phyloP scores from a whole-genome alignment of 2,888 invertebrate species.

The Oscheius myriophilus region DNA sequence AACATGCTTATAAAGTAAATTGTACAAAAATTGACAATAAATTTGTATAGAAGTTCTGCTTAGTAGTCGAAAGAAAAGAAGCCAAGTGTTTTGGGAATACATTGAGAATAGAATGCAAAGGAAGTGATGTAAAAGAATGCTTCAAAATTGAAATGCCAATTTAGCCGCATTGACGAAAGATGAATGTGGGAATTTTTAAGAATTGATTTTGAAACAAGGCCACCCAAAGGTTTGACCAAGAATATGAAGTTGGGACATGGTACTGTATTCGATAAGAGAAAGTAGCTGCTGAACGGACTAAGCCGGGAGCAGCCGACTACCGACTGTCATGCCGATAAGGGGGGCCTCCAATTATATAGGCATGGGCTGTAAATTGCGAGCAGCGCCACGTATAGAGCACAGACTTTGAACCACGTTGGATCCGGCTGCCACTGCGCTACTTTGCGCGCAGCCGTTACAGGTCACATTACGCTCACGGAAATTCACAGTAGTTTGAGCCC shows the following conservation, averaged over 20 bases:
- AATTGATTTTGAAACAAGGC: background rate
- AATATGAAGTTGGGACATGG: too few species aligned
- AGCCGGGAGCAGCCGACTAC: slow-evolving; percentile 18
- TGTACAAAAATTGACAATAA: too few species aligned
- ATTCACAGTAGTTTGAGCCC: too few species aligned
- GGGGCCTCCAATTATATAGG: slow-evolving; percentile 22
- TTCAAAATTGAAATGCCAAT: too few species aligned
- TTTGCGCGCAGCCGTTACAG: background rate
- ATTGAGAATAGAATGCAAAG: background rate
- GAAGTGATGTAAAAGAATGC: too few species aligned
- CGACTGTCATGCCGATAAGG: slow-evolving; percentile 26
- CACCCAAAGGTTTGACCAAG: background rate
- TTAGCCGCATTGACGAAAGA: too few species aligned
- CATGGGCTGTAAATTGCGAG: slow-evolving; percentile 26
- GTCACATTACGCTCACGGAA: too few species aligned
- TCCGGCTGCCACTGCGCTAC: slow-evolving; percentile 15
- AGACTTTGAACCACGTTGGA: slow-evolving; percentile 24
- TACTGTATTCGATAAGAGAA: slow-evolving; percentile 25
- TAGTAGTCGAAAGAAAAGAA: too few species aligned
- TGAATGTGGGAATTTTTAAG: too few species aligned
- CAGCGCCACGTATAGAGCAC: slow-evolving; percentile 27
- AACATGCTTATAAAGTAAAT: background rate
- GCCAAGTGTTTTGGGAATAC: slow-evolving; percentile 1
- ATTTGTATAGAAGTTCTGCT: too few species aligned
- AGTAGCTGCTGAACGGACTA: slow-evolving; percentile 21